Conservation (phyloP, 2,797 vertebrate species). For the Apodemus agrarius region DNA sequence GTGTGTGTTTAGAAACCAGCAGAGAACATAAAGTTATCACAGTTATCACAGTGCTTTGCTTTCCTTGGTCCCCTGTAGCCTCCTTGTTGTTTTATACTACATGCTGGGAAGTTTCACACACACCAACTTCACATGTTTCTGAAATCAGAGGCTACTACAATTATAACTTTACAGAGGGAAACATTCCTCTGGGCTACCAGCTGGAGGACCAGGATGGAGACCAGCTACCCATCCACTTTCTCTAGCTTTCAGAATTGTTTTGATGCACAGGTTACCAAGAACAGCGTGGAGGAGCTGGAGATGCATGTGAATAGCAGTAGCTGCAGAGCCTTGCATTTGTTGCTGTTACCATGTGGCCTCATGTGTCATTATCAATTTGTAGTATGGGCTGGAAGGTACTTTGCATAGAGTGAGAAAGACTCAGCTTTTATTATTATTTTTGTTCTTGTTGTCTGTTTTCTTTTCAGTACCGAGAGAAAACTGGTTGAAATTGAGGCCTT, state of each 20-base stretch:
- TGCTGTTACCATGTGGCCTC: not conserved
- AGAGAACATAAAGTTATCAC: slow-evolving; percentile 24
- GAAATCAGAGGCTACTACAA: not conserved
- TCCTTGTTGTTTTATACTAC: not conserved
- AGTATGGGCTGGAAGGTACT: not conserved
- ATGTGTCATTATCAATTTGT: not conserved
- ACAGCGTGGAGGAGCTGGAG: not conserved
- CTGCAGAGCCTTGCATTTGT: not conserved
- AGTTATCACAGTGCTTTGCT: slow-evolving; percentile 18
- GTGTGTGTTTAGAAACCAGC: not conserved
- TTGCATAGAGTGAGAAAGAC: not conserved
- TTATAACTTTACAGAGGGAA: not conserved
- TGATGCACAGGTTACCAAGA: not conserved
- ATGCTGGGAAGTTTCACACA: not conserved
- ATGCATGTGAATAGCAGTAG: not conserved
- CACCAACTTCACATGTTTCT: not conserved
- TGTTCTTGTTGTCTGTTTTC: not conserved
- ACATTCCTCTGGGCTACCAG: not conserved
- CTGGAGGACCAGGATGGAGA: too few species aligned
- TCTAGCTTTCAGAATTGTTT: not conserved
- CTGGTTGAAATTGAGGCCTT: not conserved
- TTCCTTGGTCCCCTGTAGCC: not conserved
- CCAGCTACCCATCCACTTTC: not conserved
- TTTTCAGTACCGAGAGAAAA: not conserved
- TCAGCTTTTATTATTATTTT: not conserved